Base-by-base conservation (phyloP, 2,113 vertebrate genomes). In the Ageneiosus marmoratus region DNA sequence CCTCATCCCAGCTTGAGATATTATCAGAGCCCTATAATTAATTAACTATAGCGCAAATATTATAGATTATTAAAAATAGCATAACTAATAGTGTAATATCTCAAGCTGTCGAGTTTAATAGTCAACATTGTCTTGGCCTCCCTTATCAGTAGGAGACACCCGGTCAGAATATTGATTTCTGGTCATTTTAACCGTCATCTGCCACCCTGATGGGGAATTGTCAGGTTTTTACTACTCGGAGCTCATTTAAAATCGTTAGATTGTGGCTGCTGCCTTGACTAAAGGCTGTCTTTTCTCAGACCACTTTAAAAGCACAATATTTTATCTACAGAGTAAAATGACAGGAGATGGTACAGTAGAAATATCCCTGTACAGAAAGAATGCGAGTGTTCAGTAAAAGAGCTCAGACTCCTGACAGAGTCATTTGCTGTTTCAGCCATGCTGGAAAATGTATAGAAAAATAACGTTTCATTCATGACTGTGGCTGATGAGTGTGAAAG, bases 1-100 rank as follows among this genome's bases (percentile, higher is more conserved):
- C 95, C 96, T 96, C 96, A 96, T 97, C 96, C 95, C 94, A 94
- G 94, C 92, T 93, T 5, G 93, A 94, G 98, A 98, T 99, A 98
- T 94, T 95, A 99, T 99, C 98, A 96, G 96, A 97, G 96, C 96
- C 88, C 88, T 95, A 96, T 96, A 98, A 98, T 98, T 98, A 99
- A 99, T 99, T 99, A 98, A 97, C 97, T 97, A 96, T 96, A 96
- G 95, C 94, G 95, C 95, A 97, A 98, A 99, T 98, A 97, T 96
- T 98, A 99, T 94, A 94, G 92, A 92, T 99, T 98, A 99, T 99
- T 99, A 99, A 99, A 99, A 99, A 99, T 98, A 99, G 97, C 97
- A 99, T 98, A 99, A 98, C 96, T 99, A 99, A 99, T 99, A 99
- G 97, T 97, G 97, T 99, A 96, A 99, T 99, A 98, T 98, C 97